A percentile compares a stretch with the other conserved stretches of the same genome.
These are phyloP conservation scores for Cacatua alba DNA, from an alignment of 2,113 vertebrate species.

Conservation along the genomic window DNA sequence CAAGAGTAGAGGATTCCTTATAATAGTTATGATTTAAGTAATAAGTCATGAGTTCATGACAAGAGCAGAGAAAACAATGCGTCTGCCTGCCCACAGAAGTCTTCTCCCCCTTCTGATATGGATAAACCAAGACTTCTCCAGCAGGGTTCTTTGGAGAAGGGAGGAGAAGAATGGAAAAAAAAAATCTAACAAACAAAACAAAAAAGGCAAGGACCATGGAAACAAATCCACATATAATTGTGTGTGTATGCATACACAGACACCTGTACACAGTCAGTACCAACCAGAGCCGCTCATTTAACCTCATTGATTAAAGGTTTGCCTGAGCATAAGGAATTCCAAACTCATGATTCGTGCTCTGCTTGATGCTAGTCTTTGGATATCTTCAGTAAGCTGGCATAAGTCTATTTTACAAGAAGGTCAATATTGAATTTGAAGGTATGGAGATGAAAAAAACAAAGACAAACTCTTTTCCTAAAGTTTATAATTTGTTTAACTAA, in stretches of 20 bases:
- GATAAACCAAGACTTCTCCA: not conserved
- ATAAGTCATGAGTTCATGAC: not conserved
- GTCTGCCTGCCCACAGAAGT: not conserved
- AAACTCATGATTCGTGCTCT: not conserved
- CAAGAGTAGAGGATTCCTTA: not conserved
- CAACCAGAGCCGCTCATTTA: not conserved
- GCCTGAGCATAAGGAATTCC: not conserved
- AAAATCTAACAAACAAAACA: not conserved
- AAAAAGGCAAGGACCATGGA: rapidly evolving
- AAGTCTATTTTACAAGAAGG: not conserved
- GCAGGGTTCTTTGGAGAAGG: not conserved
- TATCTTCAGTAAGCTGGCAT: not conserved
- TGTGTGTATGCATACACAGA: rapidly evolving
- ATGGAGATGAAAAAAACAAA: not conserved
- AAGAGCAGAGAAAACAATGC: not conserved
- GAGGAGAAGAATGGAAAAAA: not conserved
- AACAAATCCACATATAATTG: not conserved
- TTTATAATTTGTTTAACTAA: not conserved
- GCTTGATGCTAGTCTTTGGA: not conserved
- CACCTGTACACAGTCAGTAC: not conserved
- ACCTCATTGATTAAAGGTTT: not conserved
- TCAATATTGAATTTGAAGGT: not conserved
- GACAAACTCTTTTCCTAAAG: rapidly evolving
- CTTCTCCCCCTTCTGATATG: not conserved
- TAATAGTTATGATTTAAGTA: not conserved